phyloP scores from a whole-genome alignment of 2,797 vertebrate genomes.

The Alfaro cultratus region DNA sequence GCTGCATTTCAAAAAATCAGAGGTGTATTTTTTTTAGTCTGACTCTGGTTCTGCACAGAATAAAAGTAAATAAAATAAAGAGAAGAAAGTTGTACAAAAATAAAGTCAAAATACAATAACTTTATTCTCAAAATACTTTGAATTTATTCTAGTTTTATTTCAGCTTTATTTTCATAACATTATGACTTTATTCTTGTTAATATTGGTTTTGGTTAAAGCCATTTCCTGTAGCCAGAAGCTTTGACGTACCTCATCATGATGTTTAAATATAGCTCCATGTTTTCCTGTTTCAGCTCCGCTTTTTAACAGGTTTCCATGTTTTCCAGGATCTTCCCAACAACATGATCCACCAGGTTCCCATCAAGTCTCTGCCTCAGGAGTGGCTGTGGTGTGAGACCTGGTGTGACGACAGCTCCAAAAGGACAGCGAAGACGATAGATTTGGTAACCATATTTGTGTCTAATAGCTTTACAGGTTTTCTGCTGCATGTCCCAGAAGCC shows the following conservation, averaged over 20 bases:
- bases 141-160: no score
- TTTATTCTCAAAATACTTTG: no score
- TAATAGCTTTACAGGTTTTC: no score
- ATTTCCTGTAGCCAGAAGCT: not conserved
- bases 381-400: slow-evolving; percentile 99
- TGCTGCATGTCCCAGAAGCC: slow-evolving; percentile 3
- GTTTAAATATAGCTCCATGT: not conserved
- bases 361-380: slow-evolving; percentile 97
- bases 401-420: slow-evolving; percentile 94
- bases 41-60: not conserved
- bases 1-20: not conserved
- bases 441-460: slow-evolving; percentile 80
- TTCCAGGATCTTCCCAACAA: slow-evolving; percentile 96
- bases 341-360: slow-evolving; percentile 99
- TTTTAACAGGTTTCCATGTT: slow-evolving; percentile 1
- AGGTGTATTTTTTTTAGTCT: not conserved
- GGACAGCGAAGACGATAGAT: slow-evolving; percentile 95
- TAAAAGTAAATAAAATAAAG: no score
- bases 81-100: no score
- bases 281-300: not conserved
- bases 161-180: no score
- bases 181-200: not conserved
- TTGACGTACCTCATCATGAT: not conserved
- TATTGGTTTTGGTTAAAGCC: not conserved
- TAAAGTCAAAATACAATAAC: no score